Evolutionary conservation across 2,113 vertebrate species (phyloP), one percentile per base, ranked within the genome.

Genomic region (Cathartes aura): DNA sequence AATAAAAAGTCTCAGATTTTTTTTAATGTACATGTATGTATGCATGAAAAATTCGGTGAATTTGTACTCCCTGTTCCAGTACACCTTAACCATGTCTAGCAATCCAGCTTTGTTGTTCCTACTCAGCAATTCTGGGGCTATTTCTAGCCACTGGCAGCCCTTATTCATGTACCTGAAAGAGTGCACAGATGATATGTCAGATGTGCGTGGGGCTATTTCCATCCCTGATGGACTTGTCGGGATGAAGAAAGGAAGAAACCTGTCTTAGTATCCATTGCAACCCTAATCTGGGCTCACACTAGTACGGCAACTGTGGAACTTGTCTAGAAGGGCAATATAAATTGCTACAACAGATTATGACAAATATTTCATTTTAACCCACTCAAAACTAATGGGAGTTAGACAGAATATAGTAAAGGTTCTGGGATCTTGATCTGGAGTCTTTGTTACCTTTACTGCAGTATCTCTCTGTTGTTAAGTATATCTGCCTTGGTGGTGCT

Each of bases 121-220:
- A 8, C 11, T 47, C 34, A 38, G 13, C 11, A 43, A 6, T 26
- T n/a, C 24, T 59, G 36, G 20, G 52, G 7, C 9, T 52, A 1
- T 23, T 83, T 72, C 21, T 40, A 12, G 53, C 32, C 18, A 15
- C 62, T 24, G 7, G 23, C 8, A 32, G 5, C 17, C 26, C 9
- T 9, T 32, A 0, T 36, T 71, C 23, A 8, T 29, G 5, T 4
- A 16, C 17, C 2, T 14, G 16, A 20, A 27, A 38, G 55, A 1
- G 2, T 10, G 15, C 53, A 29, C 15, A 30, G 55, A 8, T 27
- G 36, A 43, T 27, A 12, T 5, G 20, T 22, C 30, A 74, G 48
- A 9, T 24, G 17, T 40, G 18, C 12, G 9, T 0, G 32, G 22
- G 20, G 11, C 8, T 32, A 26, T 82, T 86, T 70, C 34, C 47